Percentiles rank a stretch among this genome's conserved stretches.
phyloP scores from a whole-genome alignment of 1,140 invertebrate species.

The Meloidogyne hapla region DNA sequence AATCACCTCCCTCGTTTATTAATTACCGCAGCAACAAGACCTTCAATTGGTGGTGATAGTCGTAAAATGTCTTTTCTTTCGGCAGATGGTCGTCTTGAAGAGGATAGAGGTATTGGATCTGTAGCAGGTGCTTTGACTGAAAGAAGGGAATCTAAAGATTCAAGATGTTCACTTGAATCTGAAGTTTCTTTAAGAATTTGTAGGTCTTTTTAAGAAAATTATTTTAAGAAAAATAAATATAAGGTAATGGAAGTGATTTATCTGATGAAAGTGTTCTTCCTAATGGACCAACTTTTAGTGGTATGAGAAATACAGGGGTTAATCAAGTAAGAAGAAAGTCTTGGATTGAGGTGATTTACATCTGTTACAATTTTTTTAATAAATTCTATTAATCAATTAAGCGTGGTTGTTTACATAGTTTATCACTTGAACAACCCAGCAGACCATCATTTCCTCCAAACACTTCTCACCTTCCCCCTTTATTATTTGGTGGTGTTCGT shows the following conservation, averaged over 20 bases:
- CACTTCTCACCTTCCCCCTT: neutral
- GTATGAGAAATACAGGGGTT: constrained; percentile 4
- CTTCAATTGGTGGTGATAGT: constrained; percentile 52
- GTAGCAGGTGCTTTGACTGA: neutral
- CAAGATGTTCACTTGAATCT: constrained; percentile 54
- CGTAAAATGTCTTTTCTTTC: constrained; percentile 64
- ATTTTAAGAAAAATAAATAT: neutral
- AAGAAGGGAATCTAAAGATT: constrained; percentile 58
- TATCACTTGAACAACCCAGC: constrained; percentile 54
- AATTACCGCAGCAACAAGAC: constrained; percentile 60
- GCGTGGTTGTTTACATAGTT: constrained; percentile 49
- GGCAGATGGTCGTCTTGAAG: constrained; percentile 57
- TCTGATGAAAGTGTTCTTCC: constrained; percentile 56
- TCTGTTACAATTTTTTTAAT: neutral
- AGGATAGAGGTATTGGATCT: constrained; percentile 40
- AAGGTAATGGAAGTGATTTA: constrained; percentile 58
- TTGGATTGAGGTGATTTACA: constrained; percentile 51
- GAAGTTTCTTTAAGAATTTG: constrained; percentile 59
- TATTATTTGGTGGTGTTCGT: neutral
- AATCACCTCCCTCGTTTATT: constrained; percentile 60
- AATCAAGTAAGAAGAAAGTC: constrained; percentile 49
- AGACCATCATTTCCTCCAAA: neutral
- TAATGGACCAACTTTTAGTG: constrained; percentile 10
- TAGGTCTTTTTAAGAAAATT: neutral
- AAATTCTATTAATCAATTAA: neutral